phyloP scores from a whole-genome alignment of 2,797 vertebrate genomes.

The Rhabdomys pumilio region DNA sequence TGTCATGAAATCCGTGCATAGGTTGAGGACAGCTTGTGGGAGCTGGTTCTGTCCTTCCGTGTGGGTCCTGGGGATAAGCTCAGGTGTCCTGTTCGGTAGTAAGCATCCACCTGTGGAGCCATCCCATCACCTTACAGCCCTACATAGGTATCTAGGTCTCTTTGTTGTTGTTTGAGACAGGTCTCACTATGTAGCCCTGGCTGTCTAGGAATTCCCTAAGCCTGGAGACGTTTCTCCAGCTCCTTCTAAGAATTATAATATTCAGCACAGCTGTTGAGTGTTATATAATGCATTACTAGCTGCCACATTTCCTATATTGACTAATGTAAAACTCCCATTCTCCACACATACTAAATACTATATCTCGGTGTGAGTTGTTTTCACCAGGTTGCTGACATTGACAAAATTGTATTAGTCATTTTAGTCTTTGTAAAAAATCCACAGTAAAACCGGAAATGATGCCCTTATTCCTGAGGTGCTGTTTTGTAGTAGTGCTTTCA shows the following conservation, averaged over 20 bases:
- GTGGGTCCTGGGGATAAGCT: background rate
- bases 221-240: background rate
- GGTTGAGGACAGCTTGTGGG: background rate
- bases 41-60: background rate
- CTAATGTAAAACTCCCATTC: slow-evolving; percentile 55
- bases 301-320: slow-evolving; percentile 53
- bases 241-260: slow-evolving; percentile 32
- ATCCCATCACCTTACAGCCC: no score
- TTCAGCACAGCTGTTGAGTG: slow-evolving; percentile 5
- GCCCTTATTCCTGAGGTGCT: background rate
- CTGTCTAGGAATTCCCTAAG: background rate
- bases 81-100: background rate
- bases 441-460: slow-evolving; percentile 5
- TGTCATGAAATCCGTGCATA: background rate
- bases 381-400: background rate
- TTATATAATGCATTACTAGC: background rate
- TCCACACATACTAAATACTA: slow-evolving; percentile 1
- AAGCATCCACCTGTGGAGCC: background rate
- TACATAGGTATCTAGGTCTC: background rate
- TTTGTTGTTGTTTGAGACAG: background rate
- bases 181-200: background rate
- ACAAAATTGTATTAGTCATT: slow-evolving; percentile 31
- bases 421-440: slow-evolving; percentile 55
- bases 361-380: slow-evolving; percentile 21
- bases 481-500: background rate